These are phyloP conservation scores for Nanorana parkeri DNA, from an alignment of 2,113 vertebrate genomes.

Conservation along the genomic window DNA sequence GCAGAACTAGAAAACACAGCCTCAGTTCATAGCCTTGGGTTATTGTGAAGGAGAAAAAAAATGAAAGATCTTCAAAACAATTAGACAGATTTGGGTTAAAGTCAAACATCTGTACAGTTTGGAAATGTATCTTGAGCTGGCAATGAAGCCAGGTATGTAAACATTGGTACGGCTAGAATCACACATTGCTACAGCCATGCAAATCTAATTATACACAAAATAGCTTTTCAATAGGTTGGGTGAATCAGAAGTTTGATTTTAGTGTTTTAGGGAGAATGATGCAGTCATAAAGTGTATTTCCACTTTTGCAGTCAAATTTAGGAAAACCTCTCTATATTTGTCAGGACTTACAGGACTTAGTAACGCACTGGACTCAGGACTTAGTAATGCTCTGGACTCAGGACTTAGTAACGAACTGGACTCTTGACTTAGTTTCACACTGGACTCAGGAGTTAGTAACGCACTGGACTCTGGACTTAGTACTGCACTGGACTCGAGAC, in stretches of 20 bases:
- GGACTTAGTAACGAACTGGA: too few relatives aligned
- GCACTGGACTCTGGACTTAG: too few relatives aligned
- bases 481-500: too few relatives aligned
- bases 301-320: too few relatives aligned
- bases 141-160: slow-evolving; percentile 37
- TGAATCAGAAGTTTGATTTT: neutral
- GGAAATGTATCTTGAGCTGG: slow-evolving; percentile 31
- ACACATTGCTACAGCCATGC: slow-evolving; percentile 32
- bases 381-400: too few relatives aligned
- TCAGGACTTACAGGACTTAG: too few relatives aligned
- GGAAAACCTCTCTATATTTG: too few relatives aligned
- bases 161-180: slow-evolving; percentile 33
- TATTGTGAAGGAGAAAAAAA: slow-evolving; percentile 26
- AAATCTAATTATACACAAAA: slow-evolving; percentile 36
- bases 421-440: too few relatives aligned
- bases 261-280: neutral
- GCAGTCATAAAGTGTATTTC: too few relatives aligned
- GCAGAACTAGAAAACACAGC: slow-evolving; percentile 27
- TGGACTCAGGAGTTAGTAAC: too few relatives aligned
- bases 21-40: slow-evolving; percentile 35
- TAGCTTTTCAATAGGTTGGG: slow-evolving; percentile 7
- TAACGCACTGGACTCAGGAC: too few relatives aligned
- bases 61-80: slow-evolving; percentile 41
- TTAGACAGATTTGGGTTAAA: slow-evolving; percentile 39
- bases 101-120: slow-evolving; percentile 45